These are phyloP conservation scores for Hapalemur alaotrensis DNA, from an alignment of 2,797 vertebrate genomes.

Conservation along the genomic window DNA sequence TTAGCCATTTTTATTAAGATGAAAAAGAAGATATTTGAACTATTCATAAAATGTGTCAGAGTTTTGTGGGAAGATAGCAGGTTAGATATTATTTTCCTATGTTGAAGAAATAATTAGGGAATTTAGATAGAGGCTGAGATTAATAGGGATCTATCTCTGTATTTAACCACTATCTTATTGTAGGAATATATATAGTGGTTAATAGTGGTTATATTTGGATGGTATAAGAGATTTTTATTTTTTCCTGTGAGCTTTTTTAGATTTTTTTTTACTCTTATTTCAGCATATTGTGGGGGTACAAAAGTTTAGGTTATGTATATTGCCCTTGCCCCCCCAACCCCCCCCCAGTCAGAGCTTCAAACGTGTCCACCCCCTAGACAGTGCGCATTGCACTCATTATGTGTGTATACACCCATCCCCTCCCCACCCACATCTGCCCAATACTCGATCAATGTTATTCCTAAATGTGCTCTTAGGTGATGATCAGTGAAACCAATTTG, in stretches of 20 bases:
- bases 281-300: no score
- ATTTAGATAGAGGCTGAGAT: not conserved
- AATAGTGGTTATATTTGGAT: not conserved
- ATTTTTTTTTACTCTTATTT: not conserved
- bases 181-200: not conserved
- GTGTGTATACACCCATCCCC: no score
- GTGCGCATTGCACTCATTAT: no score
- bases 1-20: not conserved
- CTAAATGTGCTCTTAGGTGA: no score
- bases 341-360: no score
- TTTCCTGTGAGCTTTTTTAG: not conserved
- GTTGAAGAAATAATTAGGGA: not conserved
- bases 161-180: not conserved
- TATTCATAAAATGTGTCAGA: not conserved
- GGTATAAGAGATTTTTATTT: not conserved
- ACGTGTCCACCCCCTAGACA: no score
- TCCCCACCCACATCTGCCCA: no score
- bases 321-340: no score
- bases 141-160: not conserved
- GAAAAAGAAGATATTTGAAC: not conserved
- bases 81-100: not conserved
- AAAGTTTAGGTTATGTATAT: no score
- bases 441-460: no score
- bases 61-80: not conserved
- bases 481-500: no score